phyloP scores from a whole-genome alignment of 2,113 vertebrate species.

The Boleophthalmus pectinirostris region DNA sequence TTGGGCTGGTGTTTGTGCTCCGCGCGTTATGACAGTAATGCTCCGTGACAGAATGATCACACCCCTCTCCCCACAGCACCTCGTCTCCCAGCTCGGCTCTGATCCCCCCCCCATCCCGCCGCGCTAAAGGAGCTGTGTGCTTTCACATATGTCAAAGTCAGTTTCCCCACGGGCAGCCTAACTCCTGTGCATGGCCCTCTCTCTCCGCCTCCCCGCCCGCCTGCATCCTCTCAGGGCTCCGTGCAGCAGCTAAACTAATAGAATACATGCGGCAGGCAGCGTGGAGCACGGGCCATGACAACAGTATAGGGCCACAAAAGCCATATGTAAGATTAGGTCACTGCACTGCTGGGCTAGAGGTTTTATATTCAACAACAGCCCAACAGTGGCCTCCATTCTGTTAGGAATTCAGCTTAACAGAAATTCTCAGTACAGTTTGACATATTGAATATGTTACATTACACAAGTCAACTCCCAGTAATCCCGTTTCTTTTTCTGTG shows the following conservation, averaged over 20 bases:
- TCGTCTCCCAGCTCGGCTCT: constrained; percentile 44
- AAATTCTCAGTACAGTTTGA: not conserved
- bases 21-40: constrained; percentile 55
- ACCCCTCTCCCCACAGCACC: constrained; percentile 62
- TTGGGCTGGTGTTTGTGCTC: constrained; percentile 41
- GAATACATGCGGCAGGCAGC: constrained; percentile 19
- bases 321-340: not conserved
- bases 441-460: not conserved
- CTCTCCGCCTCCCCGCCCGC: constrained; percentile 18
- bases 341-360: not conserved
- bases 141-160: constrained; percentile 68
- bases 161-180: constrained; percentile 57
- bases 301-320: constrained; percentile 16
- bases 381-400: constrained; percentile 29
- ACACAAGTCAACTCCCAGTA: not conserved
- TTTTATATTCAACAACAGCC: not conserved
- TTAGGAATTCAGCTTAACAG: not conserved
- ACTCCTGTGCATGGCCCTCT: constrained; percentile 36
- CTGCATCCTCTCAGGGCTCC: constrained; percentile 24
- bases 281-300: constrained; percentile 31
- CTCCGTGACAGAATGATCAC: constrained; percentile 71
- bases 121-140: constrained; percentile 56
- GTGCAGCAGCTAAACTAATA: constrained; percentile 25
- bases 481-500: not conserved
- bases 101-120: constrained; percentile 4